Evolutionary conservation across 2,113 vertebrate species (phyloP), one percentile per base, ranked within the genome.

Genomic region (Chloroceryle aenea): DNA sequence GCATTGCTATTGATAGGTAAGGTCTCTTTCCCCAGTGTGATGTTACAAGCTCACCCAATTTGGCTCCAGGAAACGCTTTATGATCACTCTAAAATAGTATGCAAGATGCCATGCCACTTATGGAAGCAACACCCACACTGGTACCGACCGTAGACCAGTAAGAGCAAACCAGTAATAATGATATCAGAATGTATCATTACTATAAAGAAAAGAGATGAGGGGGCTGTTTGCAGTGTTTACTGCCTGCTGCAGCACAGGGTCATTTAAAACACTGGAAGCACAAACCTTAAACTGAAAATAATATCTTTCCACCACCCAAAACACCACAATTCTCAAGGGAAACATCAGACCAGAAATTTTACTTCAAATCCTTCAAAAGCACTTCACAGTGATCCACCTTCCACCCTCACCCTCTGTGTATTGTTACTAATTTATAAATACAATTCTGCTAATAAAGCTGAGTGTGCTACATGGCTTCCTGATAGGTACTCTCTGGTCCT

Each of bases 1-100:
- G 72, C 74, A 47, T 62, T 68, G 85, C 68, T 72, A 92, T 82
- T 89, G 95, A 94, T 86, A 94, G 90, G 91, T 93, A 85, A 83
- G 88, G 89, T 53, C 52, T 89, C 82, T 73, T 91, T 61, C 67
- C 42, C 32, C 42, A 40, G 4, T 4, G 63, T 7, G 2, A 86
- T 68, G 74, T 45, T 90, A 64, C 58, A 43, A 8, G 38, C 63
- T 91, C 62, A 26, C 5, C 47, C 52, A 23, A 79, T 36, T 80
- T 72, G 59, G 12, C 91, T 83, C 77, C 62, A 91, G 72, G 81
- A 93, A 92, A 79, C 27, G 50, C 79, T 95, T 95, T 91, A 74
- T 36, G 86, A 93, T 76, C 25, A 3, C 53, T 79, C 45, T 43
- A 15, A 89, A 89, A 87, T 3, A 58, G 73, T 1, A 23, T 1